Percentiles rank a stretch among this genome's conserved stretches.
These are phyloP conservation scores for Phylloscopus trochilus DNA, from an alignment of 2,113 vertebrate species.

Conservation along the genomic window DNA sequence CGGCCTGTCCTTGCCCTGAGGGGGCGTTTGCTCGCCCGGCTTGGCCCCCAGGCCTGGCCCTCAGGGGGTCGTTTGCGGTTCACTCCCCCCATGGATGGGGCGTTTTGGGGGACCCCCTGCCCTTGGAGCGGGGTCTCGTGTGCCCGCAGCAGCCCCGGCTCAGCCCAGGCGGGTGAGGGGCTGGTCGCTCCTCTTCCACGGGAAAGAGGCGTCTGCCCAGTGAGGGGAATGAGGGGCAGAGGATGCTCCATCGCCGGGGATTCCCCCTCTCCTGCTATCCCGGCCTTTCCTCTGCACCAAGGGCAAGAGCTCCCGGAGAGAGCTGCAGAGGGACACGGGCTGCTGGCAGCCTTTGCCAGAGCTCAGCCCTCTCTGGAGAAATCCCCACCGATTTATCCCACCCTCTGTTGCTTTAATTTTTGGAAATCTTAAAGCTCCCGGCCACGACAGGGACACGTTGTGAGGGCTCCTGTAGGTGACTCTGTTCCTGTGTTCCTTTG, in stretches of 20 bases:
- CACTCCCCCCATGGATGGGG: accelerated
- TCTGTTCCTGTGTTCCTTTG: not conserved
- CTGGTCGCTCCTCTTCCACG: not conserved
- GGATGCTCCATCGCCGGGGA: not conserved
- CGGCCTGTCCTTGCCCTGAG: not conserved
- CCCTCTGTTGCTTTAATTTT: not conserved
- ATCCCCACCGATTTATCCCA: not conserved
- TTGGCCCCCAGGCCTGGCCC: not conserved
- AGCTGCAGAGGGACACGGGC: not conserved
- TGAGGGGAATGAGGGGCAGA: accelerated
- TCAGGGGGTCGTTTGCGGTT: accelerated
- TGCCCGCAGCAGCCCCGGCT: not conserved
- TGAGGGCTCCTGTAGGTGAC: not conserved
- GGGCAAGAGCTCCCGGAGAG: not conserved
- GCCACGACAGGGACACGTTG: not conserved
- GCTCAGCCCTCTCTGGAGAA: not conserved
- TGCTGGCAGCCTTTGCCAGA: not conserved
- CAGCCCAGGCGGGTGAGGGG: not conserved
- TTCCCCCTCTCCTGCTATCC: not conserved
- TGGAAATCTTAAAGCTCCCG: not conserved
- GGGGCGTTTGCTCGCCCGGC: not conserved
- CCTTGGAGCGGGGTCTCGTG: not conserved
- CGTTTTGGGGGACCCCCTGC: not conserved
- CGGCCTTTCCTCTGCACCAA: not conserved
- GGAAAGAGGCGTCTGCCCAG: not conserved